Conservation (phyloP, 1,140 invertebrate species). For the Zeugodacus cucurbitae region DNA sequence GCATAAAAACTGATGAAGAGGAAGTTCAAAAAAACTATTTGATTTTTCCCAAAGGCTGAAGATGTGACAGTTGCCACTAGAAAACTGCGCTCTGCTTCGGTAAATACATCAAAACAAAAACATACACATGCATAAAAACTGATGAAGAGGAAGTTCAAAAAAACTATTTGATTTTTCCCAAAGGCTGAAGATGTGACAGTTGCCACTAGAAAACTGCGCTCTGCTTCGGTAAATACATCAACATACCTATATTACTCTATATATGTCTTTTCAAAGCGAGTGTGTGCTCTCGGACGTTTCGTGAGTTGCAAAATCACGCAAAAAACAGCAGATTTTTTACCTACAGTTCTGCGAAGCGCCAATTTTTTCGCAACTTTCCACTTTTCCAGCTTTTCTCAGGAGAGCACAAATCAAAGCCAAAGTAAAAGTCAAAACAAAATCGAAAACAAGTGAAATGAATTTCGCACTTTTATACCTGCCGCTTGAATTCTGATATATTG, state of each 20-base stretch:
- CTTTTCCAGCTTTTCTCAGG: neutral
- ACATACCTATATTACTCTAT: no score
- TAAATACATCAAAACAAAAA: no score
- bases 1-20: neutral
- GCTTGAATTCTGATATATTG: neutral
- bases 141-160: neutral
- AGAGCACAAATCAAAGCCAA: neutral
- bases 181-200: neutral
- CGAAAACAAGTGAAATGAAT: neutral
- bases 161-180: neutral
- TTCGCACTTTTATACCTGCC: neutral
- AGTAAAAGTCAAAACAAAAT: neutral
- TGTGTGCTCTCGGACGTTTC: neutral
- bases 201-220: no score
- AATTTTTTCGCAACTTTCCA: neutral
- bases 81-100: no score
- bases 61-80: no score
- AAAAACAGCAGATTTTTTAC: neutral
- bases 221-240: no score
- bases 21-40: neutral
- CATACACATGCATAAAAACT: no score
- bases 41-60: neutral
- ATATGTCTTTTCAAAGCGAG: no score
- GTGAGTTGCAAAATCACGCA: neutral
- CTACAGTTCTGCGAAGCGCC: neutral